These are phyloP conservation scores for Myrmophylax atrothorax DNA, from an alignment of 2,113 vertebrate species.

Conservation along the genomic window DNA sequence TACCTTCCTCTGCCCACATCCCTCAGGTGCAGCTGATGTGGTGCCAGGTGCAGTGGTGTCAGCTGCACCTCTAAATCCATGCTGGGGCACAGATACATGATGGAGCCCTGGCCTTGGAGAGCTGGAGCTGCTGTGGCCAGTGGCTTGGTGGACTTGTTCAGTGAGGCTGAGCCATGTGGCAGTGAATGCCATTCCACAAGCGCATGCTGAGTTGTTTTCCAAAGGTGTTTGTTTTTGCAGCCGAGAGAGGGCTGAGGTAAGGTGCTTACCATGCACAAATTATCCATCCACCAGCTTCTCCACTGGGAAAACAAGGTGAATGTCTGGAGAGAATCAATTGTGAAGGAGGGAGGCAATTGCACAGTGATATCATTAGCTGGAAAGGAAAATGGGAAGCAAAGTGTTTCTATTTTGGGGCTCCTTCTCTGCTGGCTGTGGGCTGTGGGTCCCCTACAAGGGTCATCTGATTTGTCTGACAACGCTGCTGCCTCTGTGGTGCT, in stretches of 20 bases:
- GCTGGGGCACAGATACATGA: accelerated
- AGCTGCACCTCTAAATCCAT: not conserved
- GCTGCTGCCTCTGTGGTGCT: not conserved
- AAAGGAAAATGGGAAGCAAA: not conserved
- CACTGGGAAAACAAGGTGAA: accelerated
- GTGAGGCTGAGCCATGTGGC: not conserved
- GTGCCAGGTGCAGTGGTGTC: accelerated
- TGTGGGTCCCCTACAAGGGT: not conserved
- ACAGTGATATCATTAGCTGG: not conserved
- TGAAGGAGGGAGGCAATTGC: accelerated
- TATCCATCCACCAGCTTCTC: accelerated
- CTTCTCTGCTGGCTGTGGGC: not conserved
- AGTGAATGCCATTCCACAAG: not conserved
- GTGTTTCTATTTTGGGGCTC: not conserved
- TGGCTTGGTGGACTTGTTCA: accelerated
- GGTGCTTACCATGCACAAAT: not conserved
- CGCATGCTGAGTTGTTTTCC: not conserved
- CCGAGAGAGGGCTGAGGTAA: accelerated
- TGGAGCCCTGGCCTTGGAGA: not conserved
- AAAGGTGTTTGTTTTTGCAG: not conserved
- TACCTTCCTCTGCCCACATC: not conserved
- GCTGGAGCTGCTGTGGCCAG: not conserved
- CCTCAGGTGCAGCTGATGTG: not conserved
- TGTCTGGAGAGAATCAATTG: not conserved
- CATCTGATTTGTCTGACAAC: not conserved